Percentiles rank a stretch among this genome's conserved stretches.
Conservation (phyloP, 2,113 vertebrate species). For the Tauraco erythrolophus region DNA sequence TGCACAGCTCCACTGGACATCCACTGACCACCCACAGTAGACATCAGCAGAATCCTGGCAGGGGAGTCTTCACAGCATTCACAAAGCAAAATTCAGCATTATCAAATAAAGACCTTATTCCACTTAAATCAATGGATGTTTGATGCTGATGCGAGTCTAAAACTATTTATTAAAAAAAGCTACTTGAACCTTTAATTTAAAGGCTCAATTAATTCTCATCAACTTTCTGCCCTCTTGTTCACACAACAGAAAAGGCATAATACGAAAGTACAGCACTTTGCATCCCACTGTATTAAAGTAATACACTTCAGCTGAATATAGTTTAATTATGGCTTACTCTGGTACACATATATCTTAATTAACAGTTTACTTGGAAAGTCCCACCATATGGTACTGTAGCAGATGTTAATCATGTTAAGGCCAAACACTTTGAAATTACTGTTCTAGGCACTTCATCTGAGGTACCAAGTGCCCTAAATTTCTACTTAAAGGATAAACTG, state of each 20-base stretch:
- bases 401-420: constrained; percentile 58
- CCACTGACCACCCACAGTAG: not conserved
- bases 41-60: not conserved
- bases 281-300: not conserved
- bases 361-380: constrained; percentile 63
- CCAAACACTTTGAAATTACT: constrained; percentile 44
- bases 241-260: not conserved
- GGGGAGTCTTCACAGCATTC: not conserved
- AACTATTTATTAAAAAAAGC: not conserved
- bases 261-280: not conserved
- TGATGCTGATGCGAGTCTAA: not conserved
- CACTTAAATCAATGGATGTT: not conserved
- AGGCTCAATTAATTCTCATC: not conserved
- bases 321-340: constrained; percentile 47
- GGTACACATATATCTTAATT: constrained; percentile 43
- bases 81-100: not conserved
- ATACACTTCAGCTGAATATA: not conserved
- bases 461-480: constrained; percentile 21
- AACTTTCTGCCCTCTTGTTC: not conserved
- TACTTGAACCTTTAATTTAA: constrained; percentile 1
- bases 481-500: not conserved
- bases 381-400: constrained; percentile 56
- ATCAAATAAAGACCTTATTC: not conserved
- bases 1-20: not conserved
- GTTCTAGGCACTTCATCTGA: constrained; percentile 21